phyloP scores from a whole-genome alignment of 2,113 vertebrate species.

The Acrocephalus arundinaceus region DNA sequence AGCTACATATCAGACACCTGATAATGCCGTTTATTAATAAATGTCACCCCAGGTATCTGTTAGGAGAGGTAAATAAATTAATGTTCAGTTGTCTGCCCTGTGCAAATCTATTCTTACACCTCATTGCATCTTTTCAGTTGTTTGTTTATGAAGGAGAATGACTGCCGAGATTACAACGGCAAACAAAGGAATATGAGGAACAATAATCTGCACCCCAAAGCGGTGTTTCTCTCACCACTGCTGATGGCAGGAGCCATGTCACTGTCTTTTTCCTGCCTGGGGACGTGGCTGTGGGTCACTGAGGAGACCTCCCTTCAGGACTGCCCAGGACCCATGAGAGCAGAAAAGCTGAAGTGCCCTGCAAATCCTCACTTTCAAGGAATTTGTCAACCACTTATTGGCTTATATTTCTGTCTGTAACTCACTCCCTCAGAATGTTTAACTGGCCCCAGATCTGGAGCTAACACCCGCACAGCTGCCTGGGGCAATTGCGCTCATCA shows the following conservation, averaged over 20 bases:
- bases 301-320: neutral
- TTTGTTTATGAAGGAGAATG: conserved; percentile 72
- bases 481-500: rapidly evolving
- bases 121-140: conserved; percentile 74
- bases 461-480: rapidly evolving
- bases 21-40: conserved; percentile 85
- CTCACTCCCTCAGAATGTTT: neutral
- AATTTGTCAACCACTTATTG: rapidly evolving
- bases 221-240: neutral
- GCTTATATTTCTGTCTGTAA: neutral
- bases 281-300: neutral
- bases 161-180: conserved; percentile 66
- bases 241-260: rapidly evolving
- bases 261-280: neutral
- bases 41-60: conserved; percentile 84
- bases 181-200: conserved; percentile 68
- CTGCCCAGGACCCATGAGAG: rapidly evolving
- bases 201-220: neutral
- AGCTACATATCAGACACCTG: conserved; percentile 83
- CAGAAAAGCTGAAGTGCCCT: neutral
- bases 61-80: conserved; percentile 82
- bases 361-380: neutral
- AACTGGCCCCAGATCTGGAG: rapidly evolving
- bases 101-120: conserved; percentile 79
- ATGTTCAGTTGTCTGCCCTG: conserved; percentile 78